Evolutionary conservation across 2,113 vertebrate genomes (phyloP), one percentile per base, ranked within the genome.

Genomic region (Pelecanus crispus): DNA sequence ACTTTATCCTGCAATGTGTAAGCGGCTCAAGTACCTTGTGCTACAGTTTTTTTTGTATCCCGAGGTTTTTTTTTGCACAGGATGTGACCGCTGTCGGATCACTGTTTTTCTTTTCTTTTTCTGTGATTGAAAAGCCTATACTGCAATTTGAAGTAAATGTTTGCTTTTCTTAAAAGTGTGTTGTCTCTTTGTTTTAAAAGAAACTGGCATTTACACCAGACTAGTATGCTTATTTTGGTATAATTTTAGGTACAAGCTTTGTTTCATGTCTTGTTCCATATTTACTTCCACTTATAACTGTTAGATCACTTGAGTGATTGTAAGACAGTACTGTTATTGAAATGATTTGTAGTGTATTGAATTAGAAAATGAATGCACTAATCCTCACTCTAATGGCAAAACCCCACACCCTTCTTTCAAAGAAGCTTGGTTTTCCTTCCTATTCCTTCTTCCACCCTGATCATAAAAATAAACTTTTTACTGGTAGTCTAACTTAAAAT

Each of bases 81-180:
- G 98, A 97, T 97, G 95, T 98, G 97, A 98, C 98, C 97, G 98
- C 98, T 98, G 95, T 98, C 5, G 31, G 97, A 98, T 97, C 97
- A 98, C 97, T 97, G 96, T 97, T 95, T 82, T 82, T 68, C 94
- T 97, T 98, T 98, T 97, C 97, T 97, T 98, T 96, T 97, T 98
- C 97, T 98, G 98, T 98, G 98, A 98, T 97, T 98, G 98, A 97
- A 98, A 98, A 98, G 98, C 96, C 96, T 97, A 98, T 97, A 97
- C 94, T 98, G 94, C 97, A 97, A 97, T 98, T 98, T 97, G 97
- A 98, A 98, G 98, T 98, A 98, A 98, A 98, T 97, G 97, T 98
- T 97, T 98, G 97, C 97, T 98, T 98, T 98, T 98, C 97, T 97
- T 98, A 98, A 17, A 95, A 88, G 50, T 88, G 88, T 97, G 95